Evolutionary conservation across 1,140 invertebrate species (phyloP).

Genomic region (Polypedilum pembai): DNA sequence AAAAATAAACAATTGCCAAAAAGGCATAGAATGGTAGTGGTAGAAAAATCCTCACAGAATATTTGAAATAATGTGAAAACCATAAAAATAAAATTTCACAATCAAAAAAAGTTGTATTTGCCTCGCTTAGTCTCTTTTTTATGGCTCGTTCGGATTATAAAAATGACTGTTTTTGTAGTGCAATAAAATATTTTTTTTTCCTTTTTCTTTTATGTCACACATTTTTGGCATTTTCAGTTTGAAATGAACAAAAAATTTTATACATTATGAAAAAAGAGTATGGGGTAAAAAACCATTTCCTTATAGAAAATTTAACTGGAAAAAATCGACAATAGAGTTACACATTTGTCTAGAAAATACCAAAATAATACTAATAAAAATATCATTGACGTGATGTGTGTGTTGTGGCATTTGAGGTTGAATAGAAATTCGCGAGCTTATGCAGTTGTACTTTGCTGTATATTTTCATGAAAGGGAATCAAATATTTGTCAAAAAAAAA

Average conservation of each 20-base stretch:
- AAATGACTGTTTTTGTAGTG: conserved; percentile 12
- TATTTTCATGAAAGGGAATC: neutral
- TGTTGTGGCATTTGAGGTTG: neutral
- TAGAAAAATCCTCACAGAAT: neutral
- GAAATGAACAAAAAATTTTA: neutral
- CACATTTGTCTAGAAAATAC: neutral
- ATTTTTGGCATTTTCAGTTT: conserved; percentile 13
- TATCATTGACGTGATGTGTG: neutral
- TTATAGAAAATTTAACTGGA: neutral
- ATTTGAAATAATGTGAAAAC: conserved; percentile 13
- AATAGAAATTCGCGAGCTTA: neutral
- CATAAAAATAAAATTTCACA: neutral
- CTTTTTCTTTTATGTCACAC: conserved; percentile 8
- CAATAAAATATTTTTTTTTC: neutral
- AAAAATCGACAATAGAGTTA: neutral
- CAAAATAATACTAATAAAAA: neutral
- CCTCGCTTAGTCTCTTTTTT: conserved; percentile 1
- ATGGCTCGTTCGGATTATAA: conserved; percentile 11
- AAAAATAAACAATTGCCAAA: neutral
- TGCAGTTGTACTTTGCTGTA: neutral
- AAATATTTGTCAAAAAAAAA: conserved; percentile 14
- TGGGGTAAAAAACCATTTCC: neutral
- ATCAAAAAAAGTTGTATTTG: neutral
- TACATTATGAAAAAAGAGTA: neutral
- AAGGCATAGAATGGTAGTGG: neutral